Evolutionary conservation across 2,113 vertebrate species (phyloP).

Genomic region (Elephas maximus): DNA sequence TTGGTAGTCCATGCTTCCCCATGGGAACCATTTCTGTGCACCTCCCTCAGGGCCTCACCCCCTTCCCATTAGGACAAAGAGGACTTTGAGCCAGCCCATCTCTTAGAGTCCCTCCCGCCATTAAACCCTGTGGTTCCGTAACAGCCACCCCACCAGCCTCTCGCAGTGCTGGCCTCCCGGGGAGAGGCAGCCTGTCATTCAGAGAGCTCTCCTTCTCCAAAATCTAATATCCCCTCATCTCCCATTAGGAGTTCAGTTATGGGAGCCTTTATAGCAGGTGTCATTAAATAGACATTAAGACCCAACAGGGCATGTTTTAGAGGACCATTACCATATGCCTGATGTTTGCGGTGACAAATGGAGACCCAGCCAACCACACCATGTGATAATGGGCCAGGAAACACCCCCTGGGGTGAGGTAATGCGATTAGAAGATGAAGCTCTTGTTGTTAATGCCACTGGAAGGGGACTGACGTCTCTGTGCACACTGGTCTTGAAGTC

Average conservation of each 20-base stretch:
- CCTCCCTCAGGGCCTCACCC: background rate
- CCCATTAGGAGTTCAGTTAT: conserved; percentile 81
- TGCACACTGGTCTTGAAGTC: conserved; percentile 39
- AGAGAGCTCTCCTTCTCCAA: conserved; percentile 70
- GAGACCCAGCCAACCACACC: conserved; percentile 78
- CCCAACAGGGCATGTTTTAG: conserved; percentile 86
- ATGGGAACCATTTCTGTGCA: background rate
- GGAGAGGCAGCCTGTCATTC: conserved; percentile 74
- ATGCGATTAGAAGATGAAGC: conserved; percentile 61
- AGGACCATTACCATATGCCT: conserved; percentile 84
- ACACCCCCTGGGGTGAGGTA: conserved; percentile 83
- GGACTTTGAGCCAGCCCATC: background rate
- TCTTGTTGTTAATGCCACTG: conserved; percentile 66
- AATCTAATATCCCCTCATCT: conserved; percentile 79
- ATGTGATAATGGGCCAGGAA: conserved; percentile 75
- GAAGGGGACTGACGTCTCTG: background rate
- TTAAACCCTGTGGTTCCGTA: background rate
- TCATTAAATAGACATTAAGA: conserved; percentile 86
- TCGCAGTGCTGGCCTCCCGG: conserved; percentile 2
- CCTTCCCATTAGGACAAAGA: background rate
- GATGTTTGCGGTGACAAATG: conserved; percentile 83
- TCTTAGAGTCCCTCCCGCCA: background rate
- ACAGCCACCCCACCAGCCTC: background rate
- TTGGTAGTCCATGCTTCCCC: background rate
- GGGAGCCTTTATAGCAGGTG: conserved; percentile 82